Evolutionary conservation across 2,113 vertebrate genomes (phyloP).

Genomic region (Otus sunia): DNA sequence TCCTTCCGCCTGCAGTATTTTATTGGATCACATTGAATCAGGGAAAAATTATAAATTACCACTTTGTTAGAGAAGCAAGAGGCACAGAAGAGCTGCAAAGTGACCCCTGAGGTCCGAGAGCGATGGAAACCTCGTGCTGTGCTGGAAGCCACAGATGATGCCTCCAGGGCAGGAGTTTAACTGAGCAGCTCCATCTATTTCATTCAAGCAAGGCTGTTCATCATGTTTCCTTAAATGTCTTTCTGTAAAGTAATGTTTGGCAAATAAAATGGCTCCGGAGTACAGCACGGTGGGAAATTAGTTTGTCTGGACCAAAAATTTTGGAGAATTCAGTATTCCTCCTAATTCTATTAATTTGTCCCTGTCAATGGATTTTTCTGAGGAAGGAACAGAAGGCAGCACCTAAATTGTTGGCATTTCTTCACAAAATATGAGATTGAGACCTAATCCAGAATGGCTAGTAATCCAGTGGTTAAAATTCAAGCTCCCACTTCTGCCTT

Average conservation of each 20-base stretch:
- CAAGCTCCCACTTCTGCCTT: neutral
- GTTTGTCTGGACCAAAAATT: neutral
- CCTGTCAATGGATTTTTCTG: neutral
- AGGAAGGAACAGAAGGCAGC: neutral
- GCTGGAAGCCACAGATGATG: neutral
- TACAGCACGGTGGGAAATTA: neutral
- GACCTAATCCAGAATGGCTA: no score
- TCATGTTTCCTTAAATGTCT: neutral
- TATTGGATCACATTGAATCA: neutral
- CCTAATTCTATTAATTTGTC: neutral
- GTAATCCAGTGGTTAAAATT: neutral
- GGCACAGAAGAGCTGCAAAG: neutral
- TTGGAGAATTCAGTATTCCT: neutral
- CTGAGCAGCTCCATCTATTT: neutral
- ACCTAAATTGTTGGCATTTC: rapidly evolving
- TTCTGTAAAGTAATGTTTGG: neutral
- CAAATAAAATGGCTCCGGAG: neutral
- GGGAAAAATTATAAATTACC: neutral
- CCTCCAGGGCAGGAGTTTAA: neutral
- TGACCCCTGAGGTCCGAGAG: neutral
- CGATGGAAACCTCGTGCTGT: neutral
- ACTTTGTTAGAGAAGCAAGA: neutral
- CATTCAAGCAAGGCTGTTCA: neutral
- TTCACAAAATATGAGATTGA: neutral
- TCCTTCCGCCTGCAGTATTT: neutral